Evolutionary conservation across 1,140 invertebrate genomes (phyloP).

Genomic region (Colletes latitarsis): DNA sequence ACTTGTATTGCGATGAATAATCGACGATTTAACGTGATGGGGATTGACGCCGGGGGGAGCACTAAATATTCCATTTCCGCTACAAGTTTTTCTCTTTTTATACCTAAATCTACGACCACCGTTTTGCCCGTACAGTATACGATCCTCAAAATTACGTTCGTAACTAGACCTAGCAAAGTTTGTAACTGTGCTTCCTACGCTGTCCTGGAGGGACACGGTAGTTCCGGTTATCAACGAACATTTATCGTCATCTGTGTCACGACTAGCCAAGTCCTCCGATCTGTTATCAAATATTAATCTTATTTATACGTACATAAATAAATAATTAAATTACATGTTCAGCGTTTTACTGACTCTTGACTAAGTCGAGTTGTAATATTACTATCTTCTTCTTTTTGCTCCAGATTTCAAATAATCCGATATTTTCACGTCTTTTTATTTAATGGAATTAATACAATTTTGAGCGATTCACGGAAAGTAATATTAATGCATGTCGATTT

Average conservation of each 20-base stretch:
- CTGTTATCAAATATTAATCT: conserved; percentile 30
- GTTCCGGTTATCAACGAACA: conserved; percentile 56
- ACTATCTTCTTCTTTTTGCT: conserved; percentile 28
- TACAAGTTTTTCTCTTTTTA: conserved; percentile 52
- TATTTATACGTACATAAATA: not conserved
- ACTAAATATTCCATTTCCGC: conserved; percentile 58
- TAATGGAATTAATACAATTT: conserved; percentile 16
- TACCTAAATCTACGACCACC: conserved; percentile 56
- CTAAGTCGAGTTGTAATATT: conserved; percentile 20
- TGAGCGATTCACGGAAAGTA: not conserved
- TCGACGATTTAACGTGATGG: conserved; percentile 66
- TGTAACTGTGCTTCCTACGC: conserved; percentile 48
- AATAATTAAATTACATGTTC: not conserved
- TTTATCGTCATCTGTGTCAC: conserved; percentile 55
- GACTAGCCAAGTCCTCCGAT: conserved; percentile 38
- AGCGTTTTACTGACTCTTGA: conserved; percentile 35
- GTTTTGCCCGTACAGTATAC: conserved; percentile 20
- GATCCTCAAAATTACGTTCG: conserved; percentile 51
- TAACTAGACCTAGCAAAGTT: conserved; percentile 42
- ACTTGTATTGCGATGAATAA: conserved; percentile 61
- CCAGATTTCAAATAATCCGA: conserved; percentile 51
- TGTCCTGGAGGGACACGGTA: conserved; percentile 55
- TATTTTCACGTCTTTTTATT: not conserved
- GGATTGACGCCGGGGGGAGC: conserved; percentile 65
- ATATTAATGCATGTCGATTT: conserved; percentile 4